Conservation (phyloP, 2,113 vertebrate genomes). For the Mus pahari region DNA sequence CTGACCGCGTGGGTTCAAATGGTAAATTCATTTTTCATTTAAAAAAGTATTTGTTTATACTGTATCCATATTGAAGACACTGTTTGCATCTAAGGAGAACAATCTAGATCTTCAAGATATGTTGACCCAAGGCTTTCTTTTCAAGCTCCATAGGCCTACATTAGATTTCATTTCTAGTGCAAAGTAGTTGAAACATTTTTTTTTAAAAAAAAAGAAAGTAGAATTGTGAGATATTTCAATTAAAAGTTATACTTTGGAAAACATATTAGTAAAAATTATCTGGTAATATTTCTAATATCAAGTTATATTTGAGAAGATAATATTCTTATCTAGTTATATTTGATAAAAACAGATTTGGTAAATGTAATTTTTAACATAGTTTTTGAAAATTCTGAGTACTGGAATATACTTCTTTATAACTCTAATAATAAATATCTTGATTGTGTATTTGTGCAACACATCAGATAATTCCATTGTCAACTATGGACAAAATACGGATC, state of each 20-base stretch:
- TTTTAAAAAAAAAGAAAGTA: not conserved
- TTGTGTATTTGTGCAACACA: not conserved
- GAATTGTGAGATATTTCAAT: not conserved
- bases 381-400: slow-evolving; percentile 30
- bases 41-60: not conserved
- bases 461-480: not conserved
- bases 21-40: not conserved
- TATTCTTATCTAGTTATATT: not conserved
- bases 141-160: not conserved
- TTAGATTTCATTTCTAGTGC: not conserved
- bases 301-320: not conserved
- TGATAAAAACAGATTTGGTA: not conserved
- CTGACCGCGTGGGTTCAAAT: not conserved
- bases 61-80: not conserved
- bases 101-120: not conserved
- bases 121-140: not conserved
- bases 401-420: not conserved
- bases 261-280: slow-evolving; percentile 29
- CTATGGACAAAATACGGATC: not conserved
- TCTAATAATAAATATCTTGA: slow-evolving; percentile 9
- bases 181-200: slow-evolving; percentile 20
- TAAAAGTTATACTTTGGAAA: slow-evolving; percentile 43
- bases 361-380: not conserved
- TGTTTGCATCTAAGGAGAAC: not conserved
- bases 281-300: slow-evolving; percentile 26